phyloP scores from a whole-genome alignment of 2,113 vertebrate genomes.

The Neodontobutis hainanensis region DNA sequence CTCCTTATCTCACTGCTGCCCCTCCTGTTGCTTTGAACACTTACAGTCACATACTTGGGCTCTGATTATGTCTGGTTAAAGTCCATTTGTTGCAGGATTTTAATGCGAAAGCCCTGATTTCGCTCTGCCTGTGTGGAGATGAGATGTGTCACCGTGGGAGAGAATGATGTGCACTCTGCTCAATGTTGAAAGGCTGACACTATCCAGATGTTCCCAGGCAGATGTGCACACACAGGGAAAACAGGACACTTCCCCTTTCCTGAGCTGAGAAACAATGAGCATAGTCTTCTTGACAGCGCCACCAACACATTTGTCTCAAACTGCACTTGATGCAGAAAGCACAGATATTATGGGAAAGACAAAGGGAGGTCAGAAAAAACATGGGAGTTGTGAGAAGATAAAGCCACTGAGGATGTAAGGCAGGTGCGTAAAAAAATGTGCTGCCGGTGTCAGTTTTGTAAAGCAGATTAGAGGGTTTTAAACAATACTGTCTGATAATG shows the following conservation, averaged over 20 bases:
- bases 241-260: constrained; percentile 43
- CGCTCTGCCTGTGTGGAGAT: constrained; percentile 46
- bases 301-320: constrained; percentile 55
- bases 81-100: constrained; percentile 70
- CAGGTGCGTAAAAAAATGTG: constrained; percentile 28
- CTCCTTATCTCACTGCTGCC: constrained; percentile 26
- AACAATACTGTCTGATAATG: constrained; percentile 20
- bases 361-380: constrained; percentile 36
- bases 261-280: constrained; percentile 64
- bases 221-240: constrained; percentile 70
- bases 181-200: constrained; percentile 65
- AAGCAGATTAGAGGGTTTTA: constrained; percentile 30
- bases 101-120: constrained; percentile 53
- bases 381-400: constrained; percentile 9
- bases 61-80: constrained; percentile 54
- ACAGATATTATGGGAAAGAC: constrained; percentile 25
- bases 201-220: constrained; percentile 78
- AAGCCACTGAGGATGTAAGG: not conserved
- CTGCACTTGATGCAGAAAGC: constrained; percentile 37
- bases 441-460: constrained; percentile 26
- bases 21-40: constrained; percentile 38
- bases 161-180: constrained; percentile 65
- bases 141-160: constrained; percentile 49
- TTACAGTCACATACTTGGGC: constrained; percentile 70
- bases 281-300: constrained; percentile 53